A percentile compares a stretch with the other conserved stretches of the same genome.
Conservation (phyloP, 2,113 vertebrate genomes). For the Corynorhinus townsendii region DNA sequence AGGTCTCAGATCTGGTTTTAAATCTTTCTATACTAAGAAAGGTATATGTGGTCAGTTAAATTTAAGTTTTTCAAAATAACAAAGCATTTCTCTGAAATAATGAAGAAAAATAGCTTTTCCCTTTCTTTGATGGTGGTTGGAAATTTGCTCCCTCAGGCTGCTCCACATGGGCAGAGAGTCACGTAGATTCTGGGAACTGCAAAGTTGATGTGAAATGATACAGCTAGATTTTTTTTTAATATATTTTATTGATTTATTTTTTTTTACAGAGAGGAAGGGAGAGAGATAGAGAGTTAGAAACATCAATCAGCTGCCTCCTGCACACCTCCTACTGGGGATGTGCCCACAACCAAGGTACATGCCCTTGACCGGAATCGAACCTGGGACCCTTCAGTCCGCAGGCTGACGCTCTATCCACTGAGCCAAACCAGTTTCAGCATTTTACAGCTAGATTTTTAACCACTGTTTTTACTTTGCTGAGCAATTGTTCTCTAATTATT, state of each 20-base stretch:
- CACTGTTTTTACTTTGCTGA: not conserved
- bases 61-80: not conserved
- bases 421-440: too few relatives aligned
- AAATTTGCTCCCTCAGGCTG: not conserved
- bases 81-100: slow-evolving; percentile 2
- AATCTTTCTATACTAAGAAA: not conserved
- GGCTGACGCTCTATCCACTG: too few relatives aligned
- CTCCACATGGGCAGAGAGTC: not conserved
- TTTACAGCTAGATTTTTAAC: not conserved
- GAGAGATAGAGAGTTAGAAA: too few relatives aligned
- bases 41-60: not conserved
- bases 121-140: not conserved
- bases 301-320: too few relatives aligned
- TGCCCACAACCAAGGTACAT: too few relatives aligned
- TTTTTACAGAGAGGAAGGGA: too few relatives aligned
- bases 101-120: not conserved
- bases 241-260: too few relatives aligned
- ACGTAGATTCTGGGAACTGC: not conserved
- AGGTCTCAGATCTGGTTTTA: not conserved
- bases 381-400: too few relatives aligned
- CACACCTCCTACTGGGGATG: too few relatives aligned
- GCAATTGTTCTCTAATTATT: not conserved
- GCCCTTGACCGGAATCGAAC: too few relatives aligned
- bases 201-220: not conserved
- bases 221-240: too few relatives aligned